Evolutionary conservation across 2,797 vertebrate species (phyloP).

Genomic region (Crocidura indochinensis): DNA sequence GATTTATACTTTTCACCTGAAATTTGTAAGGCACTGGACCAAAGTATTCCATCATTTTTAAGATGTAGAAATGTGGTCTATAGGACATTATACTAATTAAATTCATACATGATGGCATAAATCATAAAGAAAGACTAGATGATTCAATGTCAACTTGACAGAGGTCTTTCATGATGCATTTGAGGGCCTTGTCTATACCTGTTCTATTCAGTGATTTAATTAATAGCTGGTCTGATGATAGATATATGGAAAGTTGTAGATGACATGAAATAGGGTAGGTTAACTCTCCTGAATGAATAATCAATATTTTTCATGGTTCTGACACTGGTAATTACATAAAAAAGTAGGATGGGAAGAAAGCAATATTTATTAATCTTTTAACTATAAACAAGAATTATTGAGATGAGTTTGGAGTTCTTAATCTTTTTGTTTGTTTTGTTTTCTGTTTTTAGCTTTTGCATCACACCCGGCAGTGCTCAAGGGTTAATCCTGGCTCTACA

Average conservation of each 20-base stretch:
- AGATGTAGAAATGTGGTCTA: not conserved
- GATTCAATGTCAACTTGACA: slow-evolving; percentile 38
- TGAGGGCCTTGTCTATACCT: not conserved
- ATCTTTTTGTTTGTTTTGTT: too few relatives aligned
- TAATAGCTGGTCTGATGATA: not conserved
- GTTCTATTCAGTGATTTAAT: slow-evolving; percentile 34
- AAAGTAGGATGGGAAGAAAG: not conserved
- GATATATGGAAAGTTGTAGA: not conserved
- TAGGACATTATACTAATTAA: slow-evolving; percentile 57
- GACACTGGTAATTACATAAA: not conserved
- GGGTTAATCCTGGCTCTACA: too few relatives aligned
- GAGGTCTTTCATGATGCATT: not conserved
- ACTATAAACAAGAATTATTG: not conserved
- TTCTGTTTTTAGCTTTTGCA: too few relatives aligned
- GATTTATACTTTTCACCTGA: not conserved
- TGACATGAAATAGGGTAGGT: not conserved
- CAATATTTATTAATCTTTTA: not conserved
- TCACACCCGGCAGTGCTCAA: too few relatives aligned
- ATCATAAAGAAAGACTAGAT: slow-evolving; percentile 48
- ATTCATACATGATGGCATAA: slow-evolving; percentile 52
- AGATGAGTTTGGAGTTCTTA: not conserved
- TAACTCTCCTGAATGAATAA: not conserved
- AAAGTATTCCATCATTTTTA: slow-evolving; percentile 13
- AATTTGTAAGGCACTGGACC: slow-evolving; percentile 21
- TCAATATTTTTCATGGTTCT: not conserved